A percentile compares a stretch with the other conserved stretches of the same genome.
These are phyloP conservation scores for Caenorhabditis wallacei DNA, from an alignment of 2,888 invertebrate genomes.

Conservation along the genomic window DNA sequence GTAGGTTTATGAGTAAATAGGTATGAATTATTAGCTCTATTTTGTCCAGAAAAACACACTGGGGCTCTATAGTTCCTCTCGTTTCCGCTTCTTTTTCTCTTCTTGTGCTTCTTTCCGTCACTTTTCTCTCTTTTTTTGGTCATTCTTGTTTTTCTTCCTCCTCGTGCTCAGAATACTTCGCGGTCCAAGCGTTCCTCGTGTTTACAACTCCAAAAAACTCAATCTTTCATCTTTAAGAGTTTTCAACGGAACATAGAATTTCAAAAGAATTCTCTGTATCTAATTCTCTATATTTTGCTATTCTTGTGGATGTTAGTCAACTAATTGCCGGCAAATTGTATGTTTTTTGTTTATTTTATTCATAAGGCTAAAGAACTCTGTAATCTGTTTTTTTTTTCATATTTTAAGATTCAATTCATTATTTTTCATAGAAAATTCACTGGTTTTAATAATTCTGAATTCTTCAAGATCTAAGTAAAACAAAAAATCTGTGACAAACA, in stretches of 20 bases:
- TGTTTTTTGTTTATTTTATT: background rate
- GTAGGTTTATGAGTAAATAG: background rate
- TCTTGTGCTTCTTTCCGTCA: slow-evolving; percentile 15
- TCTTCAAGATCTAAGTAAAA: background rate
- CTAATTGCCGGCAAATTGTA: slow-evolving; percentile 6
- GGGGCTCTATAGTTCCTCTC: slow-evolving; percentile 15
- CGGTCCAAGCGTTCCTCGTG: slow-evolving; percentile 15
- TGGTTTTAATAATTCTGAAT: too few relatives aligned
- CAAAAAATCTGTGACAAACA: background rate
- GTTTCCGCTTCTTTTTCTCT: background rate
- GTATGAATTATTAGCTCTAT: background rate
- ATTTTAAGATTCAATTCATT: background rate
- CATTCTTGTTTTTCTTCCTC: slow-evolving; percentile 17
- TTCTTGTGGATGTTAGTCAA: background rate
- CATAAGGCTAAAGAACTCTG: too few relatives aligned
- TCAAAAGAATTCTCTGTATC: background rate
- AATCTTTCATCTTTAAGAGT: slow-evolving; percentile 32
- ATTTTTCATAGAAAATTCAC: too few relatives aligned
- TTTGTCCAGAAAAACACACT: background rate
- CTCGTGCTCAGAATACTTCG: slow-evolving; percentile 23
- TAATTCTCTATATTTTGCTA: background rate
- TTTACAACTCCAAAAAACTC: slow-evolving; percentile 38
- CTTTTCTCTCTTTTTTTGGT: slow-evolving; percentile 9
- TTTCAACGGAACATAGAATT: background rate
- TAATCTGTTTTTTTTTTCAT: too few relatives aligned